These are phyloP conservation scores for Pseudeuparius sepicola DNA, from an alignment of 2,888 invertebrate genomes.

Conservation along the genomic window DNA sequence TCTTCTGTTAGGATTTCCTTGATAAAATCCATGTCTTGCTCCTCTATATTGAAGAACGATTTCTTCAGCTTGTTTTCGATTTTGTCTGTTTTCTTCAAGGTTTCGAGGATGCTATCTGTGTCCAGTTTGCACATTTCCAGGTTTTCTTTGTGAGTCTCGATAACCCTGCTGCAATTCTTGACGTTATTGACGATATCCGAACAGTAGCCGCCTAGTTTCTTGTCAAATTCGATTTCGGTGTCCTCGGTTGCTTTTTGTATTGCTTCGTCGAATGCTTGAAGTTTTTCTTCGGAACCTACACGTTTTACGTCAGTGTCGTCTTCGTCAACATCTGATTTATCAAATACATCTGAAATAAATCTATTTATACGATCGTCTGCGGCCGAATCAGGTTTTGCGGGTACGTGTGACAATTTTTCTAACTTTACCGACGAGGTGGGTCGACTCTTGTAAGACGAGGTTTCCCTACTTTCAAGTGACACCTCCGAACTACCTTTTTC, in stretches of 20 bases:
- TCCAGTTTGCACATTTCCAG: conserved; percentile 41
- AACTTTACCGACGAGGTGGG: conserved; percentile 24
- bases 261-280: conserved; percentile 22
- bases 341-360: no score
- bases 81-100: conserved; percentile 44
- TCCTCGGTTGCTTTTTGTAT: conserved; percentile 28
- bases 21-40: conserved; percentile 31
- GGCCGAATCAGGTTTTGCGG: no score
- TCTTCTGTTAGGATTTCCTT: conserved; percentile 34
- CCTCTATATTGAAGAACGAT: conserved; percentile 24
- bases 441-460: conserved; percentile 16
- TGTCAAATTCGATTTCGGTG: conserved; percentile 27
- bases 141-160: conserved; percentile 44
- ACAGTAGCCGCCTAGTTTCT: conserved; percentile 29
- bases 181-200: conserved; percentile 29
- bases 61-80: conserved; percentile 41
- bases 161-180: conserved; percentile 29
- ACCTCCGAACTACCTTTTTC: neutral
- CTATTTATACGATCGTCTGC: no score
- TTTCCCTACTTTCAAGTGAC: neutral
- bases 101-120: conserved; percentile 42
- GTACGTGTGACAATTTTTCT: conserved; percentile 18
- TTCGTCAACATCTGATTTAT: no score
- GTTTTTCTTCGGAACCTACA: no score
- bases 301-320: no score